Percentiles rank a stretch among this genome's conserved stretches.
These are phyloP conservation scores for Oophaga sylvatica DNA, from an alignment of 2,797 vertebrate species.

Conservation along the genomic window DNA sequence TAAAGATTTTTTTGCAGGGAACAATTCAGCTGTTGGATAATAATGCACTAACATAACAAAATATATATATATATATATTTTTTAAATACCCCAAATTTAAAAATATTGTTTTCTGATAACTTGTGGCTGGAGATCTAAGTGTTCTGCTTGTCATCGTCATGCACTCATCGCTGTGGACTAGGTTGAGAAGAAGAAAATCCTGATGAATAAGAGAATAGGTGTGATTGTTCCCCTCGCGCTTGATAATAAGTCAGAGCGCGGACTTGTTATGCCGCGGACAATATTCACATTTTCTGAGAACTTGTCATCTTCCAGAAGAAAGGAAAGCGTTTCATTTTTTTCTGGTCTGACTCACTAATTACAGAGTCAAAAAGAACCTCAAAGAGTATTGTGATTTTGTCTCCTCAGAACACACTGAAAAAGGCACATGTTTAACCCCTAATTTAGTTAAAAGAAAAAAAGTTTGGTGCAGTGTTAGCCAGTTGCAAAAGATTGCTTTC, in stretches of 20 bases:
- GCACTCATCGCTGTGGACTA: background rate
- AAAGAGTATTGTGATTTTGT: background rate
- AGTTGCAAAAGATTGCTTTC: too few species aligned
- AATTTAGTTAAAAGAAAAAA: too few species aligned
- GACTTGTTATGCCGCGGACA: background rate
- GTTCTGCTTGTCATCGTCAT: background rate
- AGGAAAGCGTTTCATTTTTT: background rate
- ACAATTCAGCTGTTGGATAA: too few species aligned
- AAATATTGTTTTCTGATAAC: too few species aligned
- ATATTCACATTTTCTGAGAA: background rate
- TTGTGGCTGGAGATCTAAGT: background rate
- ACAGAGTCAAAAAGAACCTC: constrained; percentile 15
- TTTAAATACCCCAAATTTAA: too few species aligned
- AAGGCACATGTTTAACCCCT: background rate
- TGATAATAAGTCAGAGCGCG: background rate
- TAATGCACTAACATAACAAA: too few species aligned
- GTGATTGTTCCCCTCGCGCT: background rate
- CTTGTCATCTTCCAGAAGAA: background rate
- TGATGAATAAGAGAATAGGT: background rate
- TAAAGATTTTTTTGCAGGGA: too few species aligned
- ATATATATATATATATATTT: too few species aligned
- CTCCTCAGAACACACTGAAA: background rate
- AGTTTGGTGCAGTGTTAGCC: too few species aligned
- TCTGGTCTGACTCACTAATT: constrained; percentile 21
- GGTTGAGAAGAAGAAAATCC: background rate